Evolutionary conservation across 2,113 vertebrate genomes (phyloP).

Genomic region (Tricholaema leucomelas): DNA sequence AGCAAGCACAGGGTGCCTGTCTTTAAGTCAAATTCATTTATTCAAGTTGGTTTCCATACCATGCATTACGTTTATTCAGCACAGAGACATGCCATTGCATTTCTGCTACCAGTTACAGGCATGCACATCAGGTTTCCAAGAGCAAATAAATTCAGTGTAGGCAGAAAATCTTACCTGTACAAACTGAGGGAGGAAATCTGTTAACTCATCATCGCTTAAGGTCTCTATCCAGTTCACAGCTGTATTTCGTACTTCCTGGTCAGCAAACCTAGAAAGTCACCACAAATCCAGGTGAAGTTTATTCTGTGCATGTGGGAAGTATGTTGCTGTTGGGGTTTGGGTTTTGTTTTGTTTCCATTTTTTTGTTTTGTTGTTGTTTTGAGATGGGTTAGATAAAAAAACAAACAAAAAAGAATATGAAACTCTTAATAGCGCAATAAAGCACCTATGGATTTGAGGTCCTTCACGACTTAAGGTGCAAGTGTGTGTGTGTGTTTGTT

Average conservation of each 20-base stretch:
- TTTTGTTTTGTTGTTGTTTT: not conserved
- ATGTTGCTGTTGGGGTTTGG: no score
- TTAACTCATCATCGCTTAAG: constrained; percentile 92
- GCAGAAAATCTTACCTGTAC: constrained; percentile 84
- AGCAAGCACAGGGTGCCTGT: not conserved
- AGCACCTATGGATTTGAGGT: not conserved
- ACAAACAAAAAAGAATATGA: not conserved
- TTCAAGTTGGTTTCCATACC: not conserved
- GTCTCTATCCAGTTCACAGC: constrained; percentile 91
- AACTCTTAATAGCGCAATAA: not conserved
- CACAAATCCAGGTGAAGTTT: constrained; percentile 4
- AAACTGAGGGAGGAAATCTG: constrained; percentile 94
- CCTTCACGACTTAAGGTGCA: not conserved
- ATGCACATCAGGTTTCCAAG: not conserved
- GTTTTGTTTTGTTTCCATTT: not conserved
- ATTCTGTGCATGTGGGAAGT: not conserved
- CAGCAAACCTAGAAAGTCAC: constrained; percentile 85
- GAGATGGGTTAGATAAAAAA: not conserved
- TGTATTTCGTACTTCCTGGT: constrained; percentile 87
- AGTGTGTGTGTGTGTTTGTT: rapidly evolving
- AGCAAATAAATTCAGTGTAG: not conserved
- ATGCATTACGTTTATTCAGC: not conserved
- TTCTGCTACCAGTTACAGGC: not conserved
- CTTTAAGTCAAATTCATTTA: not conserved
- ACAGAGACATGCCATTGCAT: not conserved